phyloP scores from a whole-genome alignment of 2,113 vertebrate species.

The Alexandromys fortis region DNA sequence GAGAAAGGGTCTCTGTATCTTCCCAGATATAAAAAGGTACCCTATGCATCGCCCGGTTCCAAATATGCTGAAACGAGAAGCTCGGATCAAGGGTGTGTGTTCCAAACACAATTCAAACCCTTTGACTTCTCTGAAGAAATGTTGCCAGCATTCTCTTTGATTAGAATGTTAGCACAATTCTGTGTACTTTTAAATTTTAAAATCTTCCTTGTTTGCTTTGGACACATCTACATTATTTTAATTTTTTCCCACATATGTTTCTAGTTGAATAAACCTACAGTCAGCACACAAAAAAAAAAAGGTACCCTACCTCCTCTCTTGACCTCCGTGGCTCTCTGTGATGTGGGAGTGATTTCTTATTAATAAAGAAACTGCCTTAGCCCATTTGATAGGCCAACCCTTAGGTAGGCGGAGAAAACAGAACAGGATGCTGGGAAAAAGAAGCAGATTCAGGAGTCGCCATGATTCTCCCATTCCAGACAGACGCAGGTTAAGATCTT shows the following conservation, averaged over 20 bases:
- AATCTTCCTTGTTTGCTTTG: background rate
- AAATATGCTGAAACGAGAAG: background rate
- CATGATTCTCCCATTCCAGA: too few relatives aligned
- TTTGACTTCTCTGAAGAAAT: background rate
- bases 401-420: too few relatives aligned
- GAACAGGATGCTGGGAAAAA: too few relatives aligned
- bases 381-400: too few relatives aligned
- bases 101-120: background rate
- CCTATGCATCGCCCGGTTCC: background rate
- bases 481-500: too few relatives aligned
- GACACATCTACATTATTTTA: background rate
- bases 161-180: background rate
- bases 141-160: background rate
- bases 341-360: too few relatives aligned
- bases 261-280: background rate
- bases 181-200: constrained; percentile 12
- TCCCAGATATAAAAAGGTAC: constrained; percentile 24
- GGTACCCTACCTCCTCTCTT: background rate
- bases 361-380: too few relatives aligned
- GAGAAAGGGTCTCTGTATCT: constrained; percentile 35
- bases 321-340: accelerated
- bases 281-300: too few relatives aligned
- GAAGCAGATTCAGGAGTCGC: too few relatives aligned
- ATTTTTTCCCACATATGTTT: background rate
- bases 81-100: background rate